Conservation (phyloP, 2,888 invertebrate species). For the Trichopoda pennipes region DNA sequence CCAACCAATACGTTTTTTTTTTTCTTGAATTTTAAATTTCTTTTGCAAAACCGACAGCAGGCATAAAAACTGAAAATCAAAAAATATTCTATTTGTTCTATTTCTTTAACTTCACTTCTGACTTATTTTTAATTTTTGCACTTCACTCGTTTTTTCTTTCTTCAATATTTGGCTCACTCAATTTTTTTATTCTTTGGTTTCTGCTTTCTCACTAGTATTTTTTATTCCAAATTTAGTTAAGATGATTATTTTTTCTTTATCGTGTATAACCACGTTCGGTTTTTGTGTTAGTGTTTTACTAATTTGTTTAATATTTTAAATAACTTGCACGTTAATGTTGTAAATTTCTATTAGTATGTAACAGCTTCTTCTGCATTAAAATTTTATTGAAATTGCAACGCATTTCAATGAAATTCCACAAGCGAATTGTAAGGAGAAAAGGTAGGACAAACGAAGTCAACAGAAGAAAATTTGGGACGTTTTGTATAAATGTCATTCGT, state of each 20-base stretch:
- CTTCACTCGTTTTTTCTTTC: conserved; percentile 28
- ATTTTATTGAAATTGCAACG: conserved; percentile 64
- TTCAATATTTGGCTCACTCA: conserved; percentile 44
- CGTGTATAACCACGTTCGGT: conserved; percentile 55
- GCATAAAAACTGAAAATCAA: conserved; percentile 8
- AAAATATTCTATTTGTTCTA: conserved; percentile 53
- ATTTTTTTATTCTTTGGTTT: conserved; percentile 21
- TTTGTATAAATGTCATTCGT: conserved; percentile 57
- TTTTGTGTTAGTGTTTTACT: conserved; percentile 17
- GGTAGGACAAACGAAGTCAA: conserved; percentile 54
- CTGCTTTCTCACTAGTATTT: conserved; percentile 47
- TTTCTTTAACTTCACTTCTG: conserved; percentile 46
- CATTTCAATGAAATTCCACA: conserved; percentile 68
- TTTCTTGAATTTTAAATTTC: conserved; percentile 43
- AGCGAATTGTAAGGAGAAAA: conserved; percentile 54
- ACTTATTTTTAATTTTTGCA: conserved; percentile 35
- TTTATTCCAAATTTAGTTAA: conserved; percentile 56
- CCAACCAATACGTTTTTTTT: conserved; percentile 30
- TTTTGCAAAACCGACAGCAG: conserved; percentile 13
- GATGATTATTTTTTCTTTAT: conserved; percentile 43
- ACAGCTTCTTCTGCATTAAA: conserved; percentile 57
- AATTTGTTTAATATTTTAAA: conserved; percentile 8
- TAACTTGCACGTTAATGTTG: conserved; percentile 25
- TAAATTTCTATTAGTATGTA: conserved; percentile 23
- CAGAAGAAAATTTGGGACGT: conserved; percentile 51